phyloP scores from a whole-genome alignment of 2,113 vertebrate species.

The Heteronetta atricapilla region DNA sequence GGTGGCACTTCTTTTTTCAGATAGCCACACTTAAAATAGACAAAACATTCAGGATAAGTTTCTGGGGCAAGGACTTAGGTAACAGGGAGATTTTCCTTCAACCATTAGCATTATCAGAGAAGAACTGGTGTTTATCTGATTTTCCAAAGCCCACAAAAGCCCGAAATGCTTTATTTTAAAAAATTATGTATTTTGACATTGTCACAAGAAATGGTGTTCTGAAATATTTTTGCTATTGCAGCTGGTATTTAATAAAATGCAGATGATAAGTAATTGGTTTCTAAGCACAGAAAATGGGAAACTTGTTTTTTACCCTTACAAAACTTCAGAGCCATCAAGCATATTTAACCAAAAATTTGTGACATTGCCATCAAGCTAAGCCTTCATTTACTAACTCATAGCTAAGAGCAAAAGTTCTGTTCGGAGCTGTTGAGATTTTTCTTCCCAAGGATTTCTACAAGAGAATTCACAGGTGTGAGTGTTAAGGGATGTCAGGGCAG shows the following conservation, averaged over 20 bases:
- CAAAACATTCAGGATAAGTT: not conserved
- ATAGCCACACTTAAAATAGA: not conserved
- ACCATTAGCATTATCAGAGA: not conserved
- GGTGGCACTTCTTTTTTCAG: not conserved
- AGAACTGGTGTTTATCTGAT: not conserved
- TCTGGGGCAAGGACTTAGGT: not conserved
- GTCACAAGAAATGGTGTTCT: conserved; percentile 16
- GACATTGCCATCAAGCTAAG: not conserved
- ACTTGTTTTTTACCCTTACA: conserved; percentile 9
- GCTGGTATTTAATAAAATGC: conserved; percentile 14
- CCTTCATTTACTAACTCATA: not conserved
- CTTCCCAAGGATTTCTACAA: conserved; percentile 11
- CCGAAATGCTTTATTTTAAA: conserved; percentile 35
- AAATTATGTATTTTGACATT: not conserved
- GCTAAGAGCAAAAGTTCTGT: conserved; percentile 4
- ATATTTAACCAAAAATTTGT: not conserved
- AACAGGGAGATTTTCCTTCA: conserved; percentile 4
- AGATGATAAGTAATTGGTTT: conserved; percentile 14
- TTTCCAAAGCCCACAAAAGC: conserved; percentile 23
- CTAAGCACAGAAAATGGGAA: not conserved
- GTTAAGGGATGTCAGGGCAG: not conserved
- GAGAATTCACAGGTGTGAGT: not conserved
- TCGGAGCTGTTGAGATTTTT: not conserved
- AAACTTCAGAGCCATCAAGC: not conserved
- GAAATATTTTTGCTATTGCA: conserved; percentile 33